Conservation (phyloP, 1,140 invertebrate genomes). For the Trichonephila clavipes region DNA sequence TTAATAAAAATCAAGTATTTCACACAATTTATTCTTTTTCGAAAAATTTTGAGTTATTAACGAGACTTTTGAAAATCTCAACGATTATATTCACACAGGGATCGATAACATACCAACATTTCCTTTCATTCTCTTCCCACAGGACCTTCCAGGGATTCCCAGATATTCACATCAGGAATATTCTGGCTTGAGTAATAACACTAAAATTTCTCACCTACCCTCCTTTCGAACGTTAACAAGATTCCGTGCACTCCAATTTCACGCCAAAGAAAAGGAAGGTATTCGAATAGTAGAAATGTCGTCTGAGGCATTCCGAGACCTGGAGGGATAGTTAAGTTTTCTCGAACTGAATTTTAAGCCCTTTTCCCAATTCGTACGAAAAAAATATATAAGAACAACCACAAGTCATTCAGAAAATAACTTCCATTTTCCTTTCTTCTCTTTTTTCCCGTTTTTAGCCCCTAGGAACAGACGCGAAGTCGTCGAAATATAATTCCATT, state of each 20-base stretch:
- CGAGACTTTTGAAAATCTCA: no score
- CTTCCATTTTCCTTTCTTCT: neutral
- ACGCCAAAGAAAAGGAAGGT: neutral
- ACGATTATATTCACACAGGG: no score
- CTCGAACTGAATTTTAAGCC: neutral
- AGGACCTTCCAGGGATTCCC: neutral
- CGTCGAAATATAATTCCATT: conserved; percentile 1
- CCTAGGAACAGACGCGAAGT: neutral
- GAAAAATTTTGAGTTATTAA: no score
- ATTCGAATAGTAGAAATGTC: neutral
- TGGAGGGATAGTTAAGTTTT: neutral
- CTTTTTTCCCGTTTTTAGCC: neutral
- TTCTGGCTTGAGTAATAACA: neutral
- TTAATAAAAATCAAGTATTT: no score
- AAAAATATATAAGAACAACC: conserved; percentile 61
- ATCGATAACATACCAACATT: no score
- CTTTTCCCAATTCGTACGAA: neutral
- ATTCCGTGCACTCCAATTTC: conserved; percentile 12
- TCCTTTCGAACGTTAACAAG: neutral
- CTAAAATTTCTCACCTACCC: conserved; percentile 5
- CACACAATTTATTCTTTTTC: no score
- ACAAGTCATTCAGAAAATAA: conserved; percentile 63
- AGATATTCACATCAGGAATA: neutral
- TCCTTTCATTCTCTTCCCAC: neutral
- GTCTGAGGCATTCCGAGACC: neutral